Percentiles rank a stretch among this genome's conserved stretches.
These are phyloP conservation scores for Barypeithes pellucidus DNA, from an alignment of 2,888 invertebrate species.

Conservation along the genomic window DNA sequence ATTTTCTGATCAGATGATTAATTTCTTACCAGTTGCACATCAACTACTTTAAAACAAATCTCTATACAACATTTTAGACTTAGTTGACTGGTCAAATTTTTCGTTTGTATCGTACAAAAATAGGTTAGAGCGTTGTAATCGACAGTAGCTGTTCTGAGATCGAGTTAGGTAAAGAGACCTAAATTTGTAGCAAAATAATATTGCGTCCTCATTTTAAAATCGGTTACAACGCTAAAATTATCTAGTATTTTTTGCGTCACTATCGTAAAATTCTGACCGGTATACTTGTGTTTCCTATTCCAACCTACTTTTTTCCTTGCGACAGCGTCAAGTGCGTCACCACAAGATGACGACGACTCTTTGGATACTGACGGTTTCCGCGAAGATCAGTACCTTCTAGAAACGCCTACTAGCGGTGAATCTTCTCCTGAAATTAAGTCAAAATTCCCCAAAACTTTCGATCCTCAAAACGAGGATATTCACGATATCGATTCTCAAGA, in stretches of 20 bases:
- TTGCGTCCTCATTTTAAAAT: neutral
- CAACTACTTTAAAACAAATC: conserved; percentile 35
- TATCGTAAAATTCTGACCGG: conserved; percentile 7
- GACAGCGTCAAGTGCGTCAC: conserved; percentile 69
- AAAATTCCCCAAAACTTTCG: conserved; percentile 58
- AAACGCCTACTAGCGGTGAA: conserved; percentile 69
- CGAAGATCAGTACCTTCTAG: conserved; percentile 71
- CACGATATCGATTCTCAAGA: conserved; percentile 60
- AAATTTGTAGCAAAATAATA: neutral
- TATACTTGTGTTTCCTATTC: conserved; percentile 29
- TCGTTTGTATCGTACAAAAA: conserved; percentile 11
- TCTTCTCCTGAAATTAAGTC: conserved; percentile 35
- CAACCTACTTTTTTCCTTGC: conserved; percentile 60
- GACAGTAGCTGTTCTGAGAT: neutral
- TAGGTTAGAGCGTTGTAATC: conserved; percentile 2
- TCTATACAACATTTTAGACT: conserved; percentile 31
- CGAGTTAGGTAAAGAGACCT: neutral
- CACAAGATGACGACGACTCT: conserved; percentile 74
- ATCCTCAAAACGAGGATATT: conserved; percentile 50
- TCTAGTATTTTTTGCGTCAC: neutral
- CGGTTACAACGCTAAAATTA: conserved; percentile 1
- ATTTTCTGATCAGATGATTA: conserved; percentile 62
- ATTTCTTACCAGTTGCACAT: conserved; percentile 59
- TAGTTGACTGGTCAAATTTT: conserved; percentile 17
- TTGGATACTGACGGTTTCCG: conserved; percentile 74